These are phyloP conservation scores for Mamestra brassicae DNA, from an alignment of 2,888 invertebrate genomes.

Conservation along the genomic window DNA sequence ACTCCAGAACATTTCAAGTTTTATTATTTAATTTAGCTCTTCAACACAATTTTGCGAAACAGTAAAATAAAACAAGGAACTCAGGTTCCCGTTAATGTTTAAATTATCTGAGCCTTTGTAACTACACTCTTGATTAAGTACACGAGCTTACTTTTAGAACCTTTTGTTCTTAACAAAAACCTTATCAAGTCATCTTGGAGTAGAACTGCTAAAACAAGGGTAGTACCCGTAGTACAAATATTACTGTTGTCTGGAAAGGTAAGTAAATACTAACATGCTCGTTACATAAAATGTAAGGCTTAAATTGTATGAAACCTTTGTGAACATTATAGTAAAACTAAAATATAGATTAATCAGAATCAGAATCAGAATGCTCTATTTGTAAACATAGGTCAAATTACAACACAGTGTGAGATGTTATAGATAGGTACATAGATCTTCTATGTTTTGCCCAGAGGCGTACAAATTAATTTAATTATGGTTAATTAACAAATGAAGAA, in stretches of 20 bases:
- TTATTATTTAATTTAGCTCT: background rate
- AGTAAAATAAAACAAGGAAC: conserved; percentile 19
- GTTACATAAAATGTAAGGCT: conserved; percentile 2
- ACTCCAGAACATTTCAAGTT: background rate
- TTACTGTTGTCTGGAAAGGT: background rate
- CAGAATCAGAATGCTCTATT: too few relatives aligned
- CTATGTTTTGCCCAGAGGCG: too few relatives aligned
- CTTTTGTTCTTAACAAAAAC: conserved; percentile 45
- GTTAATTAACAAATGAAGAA: too few relatives aligned
- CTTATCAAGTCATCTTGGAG: conserved; percentile 15
- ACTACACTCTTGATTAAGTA: conserved; percentile 28
- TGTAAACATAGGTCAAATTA: too few relatives aligned
- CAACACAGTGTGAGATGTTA: too few relatives aligned
- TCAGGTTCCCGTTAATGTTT: conserved; percentile 32
- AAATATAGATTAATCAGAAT: too few relatives aligned
- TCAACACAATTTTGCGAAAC: conserved; percentile 17
- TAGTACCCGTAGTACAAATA: background rate
- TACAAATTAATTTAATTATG: too few relatives aligned
- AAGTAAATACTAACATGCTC: background rate
- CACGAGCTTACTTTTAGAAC: conserved; percentile 24
- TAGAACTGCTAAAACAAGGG: conserved; percentile 11
- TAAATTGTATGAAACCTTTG: background rate
- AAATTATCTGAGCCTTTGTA: conserved; percentile 47
- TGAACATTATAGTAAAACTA: background rate
- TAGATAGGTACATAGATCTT: too few relatives aligned